Conservation (phyloP, 2,888 invertebrate genomes). For the Lamproptera curius region DNA sequence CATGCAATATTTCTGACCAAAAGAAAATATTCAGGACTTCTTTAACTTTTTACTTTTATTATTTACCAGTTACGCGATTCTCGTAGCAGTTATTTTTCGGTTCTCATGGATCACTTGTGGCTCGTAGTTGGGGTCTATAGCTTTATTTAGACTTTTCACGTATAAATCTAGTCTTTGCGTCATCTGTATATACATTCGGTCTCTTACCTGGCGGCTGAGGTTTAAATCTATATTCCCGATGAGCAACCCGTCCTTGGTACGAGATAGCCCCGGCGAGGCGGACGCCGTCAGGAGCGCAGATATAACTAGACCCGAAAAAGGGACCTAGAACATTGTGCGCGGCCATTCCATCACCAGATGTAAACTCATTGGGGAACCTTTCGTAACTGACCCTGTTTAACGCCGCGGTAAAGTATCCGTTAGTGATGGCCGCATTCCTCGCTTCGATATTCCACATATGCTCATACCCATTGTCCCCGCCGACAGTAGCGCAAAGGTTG, state of each 20-base stretch:
- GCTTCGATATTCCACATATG: slow-evolving; percentile 98
- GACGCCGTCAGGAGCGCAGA: slow-evolving; percentile 94
- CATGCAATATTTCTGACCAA: too few relatives aligned
- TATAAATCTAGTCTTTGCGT: slow-evolving; percentile 95
- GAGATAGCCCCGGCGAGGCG: slow-evolving; percentile 91
- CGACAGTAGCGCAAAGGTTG: slow-evolving; percentile 96
- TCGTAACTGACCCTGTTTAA: slow-evolving; percentile 96
- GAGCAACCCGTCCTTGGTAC: slow-evolving; percentile 89
- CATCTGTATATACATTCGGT: slow-evolving; percentile 96
- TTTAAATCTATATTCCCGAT: slow-evolving; percentile 95
- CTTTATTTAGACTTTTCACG: slow-evolving; percentile 85
- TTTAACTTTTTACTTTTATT: too few relatives aligned
- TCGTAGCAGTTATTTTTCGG: slow-evolving; percentile 32
- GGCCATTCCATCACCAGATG: slow-evolving; percentile 79
- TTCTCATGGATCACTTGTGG: slow-evolving; percentile 82
- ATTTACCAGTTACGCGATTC: too few relatives aligned
- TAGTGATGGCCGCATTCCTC: slow-evolving; percentile 96
- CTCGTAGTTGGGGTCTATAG: slow-evolving; percentile 82
- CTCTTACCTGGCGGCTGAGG: slow-evolving; percentile 93
- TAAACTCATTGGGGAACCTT: slow-evolving; percentile 78
- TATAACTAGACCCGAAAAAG: slow-evolving; percentile 97
- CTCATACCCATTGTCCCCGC: slow-evolving; percentile 83
- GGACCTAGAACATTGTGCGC: slow-evolving; percentile 92
- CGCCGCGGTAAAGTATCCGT: slow-evolving; percentile 95
- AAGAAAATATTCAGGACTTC: too few relatives aligned